Conservation (phyloP, 2,888 invertebrate genomes). For the Deroplatys truncata region DNA sequence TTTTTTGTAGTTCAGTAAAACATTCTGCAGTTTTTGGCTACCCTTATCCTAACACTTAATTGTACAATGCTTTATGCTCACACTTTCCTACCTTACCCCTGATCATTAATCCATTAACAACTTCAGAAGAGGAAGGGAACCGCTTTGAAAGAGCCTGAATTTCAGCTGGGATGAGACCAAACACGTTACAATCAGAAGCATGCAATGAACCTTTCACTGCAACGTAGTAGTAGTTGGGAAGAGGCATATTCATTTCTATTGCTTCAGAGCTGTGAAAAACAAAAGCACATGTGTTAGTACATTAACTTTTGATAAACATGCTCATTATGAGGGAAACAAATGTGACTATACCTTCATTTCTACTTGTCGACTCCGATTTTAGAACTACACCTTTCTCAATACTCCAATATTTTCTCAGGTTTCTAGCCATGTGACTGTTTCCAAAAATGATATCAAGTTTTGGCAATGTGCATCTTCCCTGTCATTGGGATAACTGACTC, state of each 20-base stretch:
- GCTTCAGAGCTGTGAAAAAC: background rate
- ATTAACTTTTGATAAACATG: background rate
- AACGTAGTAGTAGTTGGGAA: constrained; percentile 59
- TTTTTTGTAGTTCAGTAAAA: too few species aligned
- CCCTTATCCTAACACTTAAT: too few species aligned
- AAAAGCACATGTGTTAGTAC: background rate
- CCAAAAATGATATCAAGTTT: too few species aligned
- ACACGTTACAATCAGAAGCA: constrained; percentile 68
- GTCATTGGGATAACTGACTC: too few species aligned
- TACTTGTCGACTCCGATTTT: too few species aligned
- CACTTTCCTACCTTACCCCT: constrained; percentile 46
- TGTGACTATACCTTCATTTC: too few species aligned
- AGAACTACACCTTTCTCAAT: too few species aligned
- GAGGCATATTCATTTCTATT: constrained; percentile 10
- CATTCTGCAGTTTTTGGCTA: too few species aligned
- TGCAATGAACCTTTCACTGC: constrained; percentile 77
- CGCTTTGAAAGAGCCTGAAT: constrained; percentile 64
- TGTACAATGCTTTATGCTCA: too few species aligned
- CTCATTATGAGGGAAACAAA: background rate
- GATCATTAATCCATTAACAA: constrained; percentile 69
- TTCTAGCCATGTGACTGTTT: too few species aligned
- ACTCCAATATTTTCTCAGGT: too few species aligned
- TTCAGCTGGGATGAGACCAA: constrained; percentile 70
- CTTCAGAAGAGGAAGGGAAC: constrained; percentile 56
- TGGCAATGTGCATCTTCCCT: too few species aligned